Evolutionary conservation across 2,113 vertebrate species (phyloP), one percentile per base, ranked within the genome.

Genomic region (Dicentrarchus labrax): DNA sequence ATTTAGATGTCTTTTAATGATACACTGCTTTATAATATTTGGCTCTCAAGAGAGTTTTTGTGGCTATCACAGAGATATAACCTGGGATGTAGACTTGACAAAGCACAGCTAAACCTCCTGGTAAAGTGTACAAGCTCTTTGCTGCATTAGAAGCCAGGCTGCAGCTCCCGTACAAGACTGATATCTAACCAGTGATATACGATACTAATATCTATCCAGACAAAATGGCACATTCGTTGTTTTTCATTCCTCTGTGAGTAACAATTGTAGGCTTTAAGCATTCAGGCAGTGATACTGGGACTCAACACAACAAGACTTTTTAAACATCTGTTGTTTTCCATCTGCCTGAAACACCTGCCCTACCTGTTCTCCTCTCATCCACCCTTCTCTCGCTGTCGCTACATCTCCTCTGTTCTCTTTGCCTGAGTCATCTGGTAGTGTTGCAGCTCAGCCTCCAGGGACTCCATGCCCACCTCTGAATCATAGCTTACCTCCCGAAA

Each of bases 401-500:
- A 70, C 73, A 61, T 76, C 41, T 66, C 75, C 72, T 71, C 57
- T 74, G 65, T 82, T 83, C 70, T 72, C 21, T 74, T 47, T 64
- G 51, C 78, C 65, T 89, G 86, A 91, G 78, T 93, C 84, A 88
- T 88, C 67, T 76, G 72, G 78, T 72, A 76, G 65, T 47, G 54
- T 75, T 80, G 51, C 22, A 47, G 56, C 60, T 2, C 48, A 47
- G 72, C 86, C 89, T 83, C 69, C 56, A 22, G 86, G 81, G 85
- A 84, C 54, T 80, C 50, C 19, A 22, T 77, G 21, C 56, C 84
- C 87, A 87, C 83, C 76, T 67, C 82, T 88, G 83, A 90, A 89
- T 93, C 92, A 86, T 78, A 85, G 80, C 77, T 83, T 80, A 84
- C 86, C 80, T 91, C 88, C 85, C 72, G n/a, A 94, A 94, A 95